Evolutionary conservation across 2,113 vertebrate species (phyloP).

Genomic region (Microtus oregoni): DNA sequence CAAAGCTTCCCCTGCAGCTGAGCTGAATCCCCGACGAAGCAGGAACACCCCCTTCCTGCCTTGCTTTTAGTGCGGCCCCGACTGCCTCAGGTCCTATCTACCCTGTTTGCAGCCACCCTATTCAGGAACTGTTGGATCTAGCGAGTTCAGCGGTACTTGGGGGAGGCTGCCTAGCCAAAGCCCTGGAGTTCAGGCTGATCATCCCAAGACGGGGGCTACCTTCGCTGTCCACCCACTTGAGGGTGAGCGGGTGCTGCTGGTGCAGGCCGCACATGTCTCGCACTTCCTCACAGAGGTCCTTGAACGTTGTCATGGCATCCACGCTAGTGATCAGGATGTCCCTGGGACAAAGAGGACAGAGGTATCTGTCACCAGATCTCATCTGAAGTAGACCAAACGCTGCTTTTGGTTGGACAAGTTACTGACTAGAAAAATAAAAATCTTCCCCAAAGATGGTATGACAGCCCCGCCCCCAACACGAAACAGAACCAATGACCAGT

Average conservation of each 20-base stretch:
- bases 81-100: too few species aligned
- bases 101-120: rapidly evolving
- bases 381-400: rapidly evolving
- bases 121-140: too few species aligned
- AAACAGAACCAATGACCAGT: rapidly evolving
- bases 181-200: not conserved
- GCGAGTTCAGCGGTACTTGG: not conserved
- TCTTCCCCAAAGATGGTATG: not conserved
- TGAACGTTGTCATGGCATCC: slow-evolving; percentile 90
- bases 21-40: rapidly evolving
- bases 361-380: not conserved
- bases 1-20: not conserved
- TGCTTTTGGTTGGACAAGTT: too few species aligned
- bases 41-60: rapidly evolving
- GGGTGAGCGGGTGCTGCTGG: slow-evolving; percentile 92
- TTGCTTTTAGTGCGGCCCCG: too few species aligned
- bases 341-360: slow-evolving; percentile 82
- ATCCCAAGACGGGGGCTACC: slow-evolving; percentile 82
- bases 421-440: not conserved
- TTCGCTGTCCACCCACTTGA: slow-evolving; percentile 99
- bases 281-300: slow-evolving; percentile 93
- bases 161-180: too few species aligned
- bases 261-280: slow-evolving; percentile 93
- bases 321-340: slow-evolving; percentile 95
- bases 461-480: not conserved